phyloP scores from a whole-genome alignment of 2,797 vertebrate genomes.

The Eutrigla gurnardus region DNA sequence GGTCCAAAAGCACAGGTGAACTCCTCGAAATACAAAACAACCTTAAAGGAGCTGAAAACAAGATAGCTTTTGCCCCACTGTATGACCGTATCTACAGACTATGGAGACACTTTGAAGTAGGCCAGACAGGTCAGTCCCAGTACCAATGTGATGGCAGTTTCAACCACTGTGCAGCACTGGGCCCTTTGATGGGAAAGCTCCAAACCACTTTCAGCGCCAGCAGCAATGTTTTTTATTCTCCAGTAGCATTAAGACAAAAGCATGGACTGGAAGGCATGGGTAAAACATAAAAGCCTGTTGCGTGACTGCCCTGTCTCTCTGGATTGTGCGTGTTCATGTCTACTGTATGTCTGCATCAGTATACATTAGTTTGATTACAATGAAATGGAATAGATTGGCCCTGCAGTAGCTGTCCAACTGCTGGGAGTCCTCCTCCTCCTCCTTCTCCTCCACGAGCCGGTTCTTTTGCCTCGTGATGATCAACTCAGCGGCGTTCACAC shows the following conservation, averaged over 20 bases:
- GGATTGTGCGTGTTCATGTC: background rate
- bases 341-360: slow-evolving; percentile 13
- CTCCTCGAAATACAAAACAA: background rate
- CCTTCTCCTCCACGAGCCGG: slow-evolving; percentile 21
- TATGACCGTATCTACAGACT: slow-evolving; percentile 15
- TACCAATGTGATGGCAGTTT: slow-evolving; percentile 9
- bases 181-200: slow-evolving; percentile 32
- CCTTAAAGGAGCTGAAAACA: background rate
- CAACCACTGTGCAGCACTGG: background rate
- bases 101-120: slow-evolving; percentile 23
- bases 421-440: slow-evolving; percentile 20
- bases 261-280: slow-evolving; percentile 65
- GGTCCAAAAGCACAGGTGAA: background rate
- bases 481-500: slow-evolving; percentile 47
- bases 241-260: slow-evolving; percentile 71
- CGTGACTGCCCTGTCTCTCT: slow-evolving; percentile 15
- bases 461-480: slow-evolving; percentile 48
- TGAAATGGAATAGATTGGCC: slow-evolving; percentile 38
- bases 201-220: slow-evolving; percentile 22
- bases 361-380: slow-evolving; percentile 62
- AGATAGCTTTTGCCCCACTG: too few relatives aligned
- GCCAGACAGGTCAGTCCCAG: slow-evolving; percentile 26
- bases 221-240: slow-evolving; percentile 35
- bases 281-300: slow-evolving; percentile 66
- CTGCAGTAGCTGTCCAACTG: slow-evolving; percentile 44